Base-by-base conservation (phyloP, 2,888 invertebrate genomes). In the Theretra japonica region DNA sequence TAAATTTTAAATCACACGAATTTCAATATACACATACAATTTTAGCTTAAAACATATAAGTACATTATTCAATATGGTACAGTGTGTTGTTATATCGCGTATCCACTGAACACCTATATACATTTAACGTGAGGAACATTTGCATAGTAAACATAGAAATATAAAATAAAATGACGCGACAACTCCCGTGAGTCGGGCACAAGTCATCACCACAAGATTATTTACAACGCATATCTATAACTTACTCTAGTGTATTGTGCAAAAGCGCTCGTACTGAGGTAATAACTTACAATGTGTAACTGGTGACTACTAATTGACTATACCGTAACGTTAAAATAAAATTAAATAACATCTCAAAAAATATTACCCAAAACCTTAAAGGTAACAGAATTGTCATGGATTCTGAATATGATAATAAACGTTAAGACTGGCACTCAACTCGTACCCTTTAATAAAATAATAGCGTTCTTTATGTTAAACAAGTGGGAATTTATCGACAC, bases 251-350 rank as follows among this genome's bases (percentile, higher is more conserved):
- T 92, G 92, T 88, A 91, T 90, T 89, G 93, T 94, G 94, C 94
- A 91, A 91, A 91, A 93, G 92, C 93, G 92, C 91, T 91, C 92
- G 88, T 87, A 88, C 84, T 92, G 94, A 93, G 94, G 94, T 93
- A 93, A 92, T 92, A 92, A 91, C 90, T 93, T 93, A 93, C 88
- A 86, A 86, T 87, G 92, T 92, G 90, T 91, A 90, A 91, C 90
- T 93, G 93, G 93, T 93, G 94, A 94, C 93, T 91, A 88, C 88
- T 92, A 92, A 88, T 87, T 94, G 93, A 94, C 93, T 94, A 93
- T 79, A 80, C 77, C 75, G 50, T 82, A 84, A 85, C 79, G 19
- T 76, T 75, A 73, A 81, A 80, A 82, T 80, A 83, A 79, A 80
- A 81, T 84, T 79, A 84, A 77, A 86, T 80, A 86, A 85, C 82